Base-by-base conservation (phyloP, 2,888 invertebrate genomes). In the Synergus japonicus region DNA sequence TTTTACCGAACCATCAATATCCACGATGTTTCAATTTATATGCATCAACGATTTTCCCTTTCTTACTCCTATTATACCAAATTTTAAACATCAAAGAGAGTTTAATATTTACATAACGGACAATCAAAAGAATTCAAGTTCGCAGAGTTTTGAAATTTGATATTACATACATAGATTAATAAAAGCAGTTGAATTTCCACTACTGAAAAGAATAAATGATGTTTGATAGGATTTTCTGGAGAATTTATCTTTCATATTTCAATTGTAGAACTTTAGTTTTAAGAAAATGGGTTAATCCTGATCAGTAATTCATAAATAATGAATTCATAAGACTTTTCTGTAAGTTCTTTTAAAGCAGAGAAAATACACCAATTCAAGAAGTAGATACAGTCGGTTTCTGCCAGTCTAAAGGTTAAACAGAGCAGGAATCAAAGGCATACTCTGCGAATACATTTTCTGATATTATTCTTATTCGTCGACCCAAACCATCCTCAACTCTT, bases 401-500 rank as follows among this genome's bases (percentile, higher is more conserved):
- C 22, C 60, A 63, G 60, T 22, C 60, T 22, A 22, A 13, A 63
- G 60, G 60, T 63, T 63, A 63, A 63, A 63, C 60, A 63, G 60
- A 63, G 60, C 29, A 63, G 29, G 13, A 63, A 29, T 63, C 60
- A 63, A 63, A 63, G 4, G 29, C 22, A 63, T 63, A 29, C 60
- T 29, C 12, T 29, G 5, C 10, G 60, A 29, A 63, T 29, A 10
- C 29, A 63, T 63, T 63, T 63, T 60, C 79, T 76, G 64, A 76
- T 77, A 60, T 76, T 46, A 80, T 78, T 78, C 77, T 76, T 83
- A 82, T 83, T 81, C 85, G 82, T 86, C 86, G 86, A 85, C 85
- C 85, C 85, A 46, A 69, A 63, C 60, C 60, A 29, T 63, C 22
- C 12, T 29, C 22, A 63, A 29, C 10, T 63, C 13, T 63, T 63